Percentiles rank a stretch among this genome's conserved stretches.
Evolutionary conservation across 2,113 vertebrate species (phyloP).

Genomic region (Alethe castanea): DNA sequence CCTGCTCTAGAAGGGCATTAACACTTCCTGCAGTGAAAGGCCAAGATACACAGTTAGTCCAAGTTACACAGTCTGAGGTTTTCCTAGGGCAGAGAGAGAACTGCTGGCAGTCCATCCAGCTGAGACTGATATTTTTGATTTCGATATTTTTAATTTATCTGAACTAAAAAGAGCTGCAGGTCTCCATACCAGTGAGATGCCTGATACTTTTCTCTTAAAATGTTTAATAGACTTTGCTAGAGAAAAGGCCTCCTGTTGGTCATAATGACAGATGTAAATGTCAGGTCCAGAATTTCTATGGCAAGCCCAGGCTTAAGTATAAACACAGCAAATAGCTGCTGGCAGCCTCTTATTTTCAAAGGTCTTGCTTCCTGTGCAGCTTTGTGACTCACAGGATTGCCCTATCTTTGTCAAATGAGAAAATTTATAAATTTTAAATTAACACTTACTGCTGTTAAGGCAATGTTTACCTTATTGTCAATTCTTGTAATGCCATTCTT

Average conservation of each 20-base stretch:
- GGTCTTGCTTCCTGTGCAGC: background rate
- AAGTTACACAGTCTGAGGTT: background rate
- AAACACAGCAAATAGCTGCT: background rate
- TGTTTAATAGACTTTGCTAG: background rate
- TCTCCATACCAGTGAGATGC: background rate
- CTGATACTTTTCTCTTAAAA: background rate
- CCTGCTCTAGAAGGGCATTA: background rate
- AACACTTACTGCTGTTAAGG: background rate
- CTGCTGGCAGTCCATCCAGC: background rate
- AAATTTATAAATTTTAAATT: background rate
- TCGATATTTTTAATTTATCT: background rate
- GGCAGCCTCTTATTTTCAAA: constrained; percentile 9
- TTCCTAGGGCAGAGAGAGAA: background rate
- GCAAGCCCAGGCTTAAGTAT: background rate
- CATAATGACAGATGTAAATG: background rate
- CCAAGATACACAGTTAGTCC: background rate
- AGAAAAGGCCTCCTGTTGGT: background rate
- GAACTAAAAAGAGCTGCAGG: background rate
- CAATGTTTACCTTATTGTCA: background rate
- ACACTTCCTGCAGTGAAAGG: background rate
- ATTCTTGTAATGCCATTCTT: background rate
- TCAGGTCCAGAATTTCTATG: background rate
- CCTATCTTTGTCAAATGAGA: background rate
- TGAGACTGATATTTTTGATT: background rate
- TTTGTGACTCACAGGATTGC: background rate